Percentiles rank a stretch among this genome's conserved stretches.
phyloP scores from a whole-genome alignment of 2,888 invertebrate species.

The Volucella zonaria region DNA sequence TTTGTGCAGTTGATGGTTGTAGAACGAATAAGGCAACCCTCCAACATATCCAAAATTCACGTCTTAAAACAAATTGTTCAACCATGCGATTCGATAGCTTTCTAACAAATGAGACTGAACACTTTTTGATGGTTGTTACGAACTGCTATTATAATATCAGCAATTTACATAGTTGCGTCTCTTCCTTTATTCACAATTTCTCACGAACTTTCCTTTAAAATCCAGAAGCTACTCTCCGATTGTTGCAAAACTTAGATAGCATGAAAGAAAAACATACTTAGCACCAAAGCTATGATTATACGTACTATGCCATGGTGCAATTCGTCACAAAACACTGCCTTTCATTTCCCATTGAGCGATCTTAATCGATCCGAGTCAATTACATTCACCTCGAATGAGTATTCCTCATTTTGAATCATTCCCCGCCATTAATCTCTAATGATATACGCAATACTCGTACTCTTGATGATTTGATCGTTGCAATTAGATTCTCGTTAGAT shows the following conservation, averaged over 20 bases:
- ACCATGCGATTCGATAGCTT: too few relatives aligned
- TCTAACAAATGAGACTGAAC: too few relatives aligned
- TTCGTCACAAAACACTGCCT: slow-evolving; percentile 9
- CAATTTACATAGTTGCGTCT: too few relatives aligned
- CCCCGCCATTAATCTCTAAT: slow-evolving; percentile 24
- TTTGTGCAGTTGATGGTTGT: too few relatives aligned
- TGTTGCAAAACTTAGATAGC: not conserved
- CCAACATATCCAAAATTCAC: too few relatives aligned
- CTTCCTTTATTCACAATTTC: too few relatives aligned
- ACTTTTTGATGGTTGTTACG: too few relatives aligned
- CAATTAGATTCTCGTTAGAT: slow-evolving; percentile 62
- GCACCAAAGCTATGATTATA: not conserved
- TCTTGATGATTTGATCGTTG: slow-evolving; percentile 50
- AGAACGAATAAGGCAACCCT: too few relatives aligned
- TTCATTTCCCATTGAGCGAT: slow-evolving; percentile 32
- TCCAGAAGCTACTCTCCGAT: too few relatives aligned
- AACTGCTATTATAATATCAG: too few relatives aligned
- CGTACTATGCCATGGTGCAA: not conserved
- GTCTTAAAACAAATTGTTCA: too few relatives aligned
- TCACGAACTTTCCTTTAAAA: too few relatives aligned
- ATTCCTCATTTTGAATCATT: slow-evolving; percentile 32
- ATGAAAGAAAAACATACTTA: not conserved
- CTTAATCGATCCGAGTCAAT: slow-evolving; percentile 54
- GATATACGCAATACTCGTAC: slow-evolving; percentile 14
- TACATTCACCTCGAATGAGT: slow-evolving; percentile 51